These are phyloP conservation scores for Morinoia aosen DNA, from an alignment of 2,888 invertebrate genomes.

Conservation along the genomic window DNA sequence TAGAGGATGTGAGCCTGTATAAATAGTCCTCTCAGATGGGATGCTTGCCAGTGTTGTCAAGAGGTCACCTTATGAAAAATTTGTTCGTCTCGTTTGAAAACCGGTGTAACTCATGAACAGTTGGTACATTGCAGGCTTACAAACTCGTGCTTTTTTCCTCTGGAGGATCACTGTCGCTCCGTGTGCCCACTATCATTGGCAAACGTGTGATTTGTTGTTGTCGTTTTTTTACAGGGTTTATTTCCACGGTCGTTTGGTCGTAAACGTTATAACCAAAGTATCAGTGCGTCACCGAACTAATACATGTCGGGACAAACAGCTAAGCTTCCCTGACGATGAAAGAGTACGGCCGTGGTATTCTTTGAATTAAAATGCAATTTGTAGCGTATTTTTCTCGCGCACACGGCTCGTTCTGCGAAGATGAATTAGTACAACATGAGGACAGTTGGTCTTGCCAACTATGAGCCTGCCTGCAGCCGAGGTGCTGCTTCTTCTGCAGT, in stretches of 20 bases:
- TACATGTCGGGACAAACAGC: not conserved
- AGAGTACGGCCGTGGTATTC: not conserved
- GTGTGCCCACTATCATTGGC: not conserved
- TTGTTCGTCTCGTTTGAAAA: not conserved
- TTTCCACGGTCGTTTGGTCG: not conserved
- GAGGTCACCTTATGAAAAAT: conserved; percentile 37
- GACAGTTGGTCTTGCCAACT: conserved; percentile 5
- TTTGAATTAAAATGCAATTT: not conserved
- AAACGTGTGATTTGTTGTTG: not conserved
- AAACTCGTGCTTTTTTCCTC: not conserved
- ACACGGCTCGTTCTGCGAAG: not conserved
- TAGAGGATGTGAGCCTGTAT: not conserved
- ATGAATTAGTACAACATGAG: conserved; percentile 13
- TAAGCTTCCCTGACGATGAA: not conserved
- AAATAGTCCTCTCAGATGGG: conserved; percentile 40
- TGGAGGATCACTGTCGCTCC: not conserved
- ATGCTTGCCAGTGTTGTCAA: conserved; percentile 48
- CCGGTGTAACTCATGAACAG: not conserved
- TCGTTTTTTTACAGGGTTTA: not conserved
- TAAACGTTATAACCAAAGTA: not conserved
- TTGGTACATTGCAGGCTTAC: not conserved
- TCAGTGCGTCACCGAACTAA: not conserved
- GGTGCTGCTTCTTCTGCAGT: not conserved
- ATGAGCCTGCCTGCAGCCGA: conserved; percentile 7
- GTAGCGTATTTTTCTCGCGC: not conserved